These are phyloP conservation scores for Dromiciops gliroides DNA, from an alignment of 2,113 vertebrate species.

Conservation along the genomic window DNA sequence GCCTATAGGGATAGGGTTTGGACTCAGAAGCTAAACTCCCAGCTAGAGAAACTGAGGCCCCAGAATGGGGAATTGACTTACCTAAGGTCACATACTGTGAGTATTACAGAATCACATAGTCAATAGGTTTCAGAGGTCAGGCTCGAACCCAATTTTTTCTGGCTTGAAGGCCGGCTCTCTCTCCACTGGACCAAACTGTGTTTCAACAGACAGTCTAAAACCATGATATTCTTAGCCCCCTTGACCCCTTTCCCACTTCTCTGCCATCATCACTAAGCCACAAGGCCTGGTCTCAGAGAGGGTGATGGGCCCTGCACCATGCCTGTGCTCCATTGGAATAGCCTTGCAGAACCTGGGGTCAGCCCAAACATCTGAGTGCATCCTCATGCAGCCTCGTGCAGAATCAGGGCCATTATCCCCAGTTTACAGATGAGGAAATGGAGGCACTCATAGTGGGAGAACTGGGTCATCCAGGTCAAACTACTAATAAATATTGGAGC, in stretches of 20 bases:
- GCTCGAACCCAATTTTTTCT: neutral
- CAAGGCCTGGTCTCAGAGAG: neutral
- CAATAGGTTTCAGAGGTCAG: neutral
- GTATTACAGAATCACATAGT: neutral
- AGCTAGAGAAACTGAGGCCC: neutral
- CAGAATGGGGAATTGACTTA: neutral
- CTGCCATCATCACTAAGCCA: too few relatives aligned
- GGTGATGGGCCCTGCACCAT: neutral
- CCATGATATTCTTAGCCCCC: neutral
- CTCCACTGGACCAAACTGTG: neutral
- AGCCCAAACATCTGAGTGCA: neutral
- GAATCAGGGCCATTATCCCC: neutral
- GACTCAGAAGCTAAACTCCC: neutral
- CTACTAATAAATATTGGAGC: neutral
- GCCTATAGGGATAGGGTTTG: neutral
- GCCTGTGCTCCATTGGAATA: neutral
- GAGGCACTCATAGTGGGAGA: neutral
- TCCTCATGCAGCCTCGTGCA: neutral
- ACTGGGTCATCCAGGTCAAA: neutral
- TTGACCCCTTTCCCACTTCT: neutral
- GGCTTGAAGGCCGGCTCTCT: neutral
- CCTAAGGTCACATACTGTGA: neutral
- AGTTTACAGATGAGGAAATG: slow-evolving; percentile 13
- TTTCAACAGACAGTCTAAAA: slow-evolving; percentile 9
- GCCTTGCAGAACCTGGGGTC: neutral